Evolutionary conservation across 2,113 vertebrate species (phyloP), one percentile per base, ranked within the genome.

Genomic region (Brevimyrus niger): DNA sequence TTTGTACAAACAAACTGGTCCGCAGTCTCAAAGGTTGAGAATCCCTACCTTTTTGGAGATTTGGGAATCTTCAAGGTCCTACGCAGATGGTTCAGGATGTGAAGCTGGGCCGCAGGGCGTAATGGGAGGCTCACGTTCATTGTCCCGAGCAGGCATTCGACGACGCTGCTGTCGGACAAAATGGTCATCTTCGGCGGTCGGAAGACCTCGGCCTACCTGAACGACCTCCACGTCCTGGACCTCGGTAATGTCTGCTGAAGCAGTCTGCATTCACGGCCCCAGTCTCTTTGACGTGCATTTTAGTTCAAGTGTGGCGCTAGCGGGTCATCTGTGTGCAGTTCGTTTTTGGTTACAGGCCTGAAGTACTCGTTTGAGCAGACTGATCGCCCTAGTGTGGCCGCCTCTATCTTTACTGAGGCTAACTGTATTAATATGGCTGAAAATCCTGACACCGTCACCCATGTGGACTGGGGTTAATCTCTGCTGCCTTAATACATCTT

Each of bases 101-200:
- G 31, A 15, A 5, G 31, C 69, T 1, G 31, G 15, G 11, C 31
- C 15, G 6, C 8, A 38, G 35, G 73, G 0, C 42, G 73, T 19
- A 19, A 7, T 7, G 3, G n/a, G n/a, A 13, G 61, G 10, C n/a
- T 15, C 23, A 27, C 58, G 10, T 11, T 27, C 4, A n/a, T 90
- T 80, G 17, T 91, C 76, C 53, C 87, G 2, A 88, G 91, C 92
- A 96, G 96, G 7, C 97, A 98, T 92, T 96, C 97, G 1, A 95
- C 95, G 90, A 97, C 96, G 11, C 94, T 98, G 23, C 91, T 98
- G 76, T 95, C 94, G 69, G 93, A 97, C 87, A 97, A 95, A 80
- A 76, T 98, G 86, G 51, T 98, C 7, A 96, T 98, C 93, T 98
- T 97, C 91, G 97, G 97, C 6, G 97, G 97, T 7, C 92, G 73